Evolutionary conservation across 2,888 invertebrate genomes (phyloP), one percentile per base, ranked within the genome.

Genomic region (Axea sp.): DNA sequence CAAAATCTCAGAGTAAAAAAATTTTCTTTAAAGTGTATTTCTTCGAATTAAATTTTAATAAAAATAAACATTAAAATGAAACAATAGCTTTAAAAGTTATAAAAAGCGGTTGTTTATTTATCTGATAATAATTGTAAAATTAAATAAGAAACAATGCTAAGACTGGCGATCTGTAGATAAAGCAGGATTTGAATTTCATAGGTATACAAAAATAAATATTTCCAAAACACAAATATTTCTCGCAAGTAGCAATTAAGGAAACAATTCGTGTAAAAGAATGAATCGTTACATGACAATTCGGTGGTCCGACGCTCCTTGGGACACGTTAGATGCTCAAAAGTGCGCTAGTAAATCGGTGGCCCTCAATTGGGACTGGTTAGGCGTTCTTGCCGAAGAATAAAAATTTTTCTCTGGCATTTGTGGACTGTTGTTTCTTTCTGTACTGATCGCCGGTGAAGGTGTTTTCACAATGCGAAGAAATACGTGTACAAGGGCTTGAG

Each of bases 221-320:
- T n/a, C n/a, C n/a, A n/a, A 57, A 22, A 28, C 5, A 17, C 33
- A 51, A 41, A 31, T 2, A 5, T 49, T 68, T 68, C 68, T 43
- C 68, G 14, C 68, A 68, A 68, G 43, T 26, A 15, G 5, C 2
- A 26, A 41, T 37, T 11, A 7, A 0, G 8, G 11, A 3, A 19
- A 1, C 14, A 0, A 7, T 33, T 11, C n/a, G 26, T 3, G 51
- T 68, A 59, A 57, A 68, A 51, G 33, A 1, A 9, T 1, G 7
- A 30, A 7, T 26, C 3, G 6, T 0, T 2, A 2, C 8, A 6
- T 6, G 11, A 22, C 0, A 1, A 3, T 5, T 5, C 11, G 68
- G 41, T 69, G 69, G 69, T 69, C 69, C 60, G 69, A 60, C 2
- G 69, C 69, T 69, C 60, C 69, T 69, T 60, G 35, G 60, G 7